Base-by-base conservation (phyloP, 2,113 vertebrate genomes). In the Platichthys flesus region DNA sequence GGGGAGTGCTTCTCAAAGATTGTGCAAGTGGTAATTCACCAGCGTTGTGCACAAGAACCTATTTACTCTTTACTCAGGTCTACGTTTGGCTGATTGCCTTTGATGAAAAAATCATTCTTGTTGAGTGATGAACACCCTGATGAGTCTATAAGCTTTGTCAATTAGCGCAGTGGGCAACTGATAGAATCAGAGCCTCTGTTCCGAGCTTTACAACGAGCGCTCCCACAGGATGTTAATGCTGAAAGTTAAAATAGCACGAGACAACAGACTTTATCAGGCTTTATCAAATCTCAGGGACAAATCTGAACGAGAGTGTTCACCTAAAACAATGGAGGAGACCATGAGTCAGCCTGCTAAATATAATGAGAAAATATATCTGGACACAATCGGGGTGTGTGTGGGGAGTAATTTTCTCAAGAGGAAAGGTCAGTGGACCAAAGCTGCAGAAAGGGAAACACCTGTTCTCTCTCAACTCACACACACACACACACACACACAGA, bases 401-500 rank as follows among this genome's bases (percentile, higher is more conserved):
- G 9, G 51, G 20, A 54, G 51, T 54, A 6, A 54, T 54, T 54
- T 54, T 54, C 51, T 54, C 51, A 54, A 54, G 61, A 70, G 70
- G 47, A 66, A 74, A 76, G 82, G 81, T 82, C 83, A 68, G 18
- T 67, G 61, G 66, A 79, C 31, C 79, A 85, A 76, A 65, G 45
- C 74, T 57, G 79, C 24, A 74, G 74, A 75, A 49, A 42, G 67
- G 90, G 89, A 92, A 89, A 67, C 90, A 90, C 90, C 89, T 90
- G 89, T 71, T 64, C 45, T 58, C n/a, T 47, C 47, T 71, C 49
- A 54, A 54, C 20, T 16, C 51, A 8, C 62, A 20, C 18, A 54
- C 47, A 21, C 4, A 31, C 51, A 57, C 47, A 21, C 28, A 31
- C 16, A 54, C 51, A 57, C 66, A 74, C 15, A 77, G 58, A 69